These are phyloP conservation scores for Pyrrhosoma nymphula DNA, from an alignment of 2,888 invertebrate species.

Conservation along the genomic window DNA sequence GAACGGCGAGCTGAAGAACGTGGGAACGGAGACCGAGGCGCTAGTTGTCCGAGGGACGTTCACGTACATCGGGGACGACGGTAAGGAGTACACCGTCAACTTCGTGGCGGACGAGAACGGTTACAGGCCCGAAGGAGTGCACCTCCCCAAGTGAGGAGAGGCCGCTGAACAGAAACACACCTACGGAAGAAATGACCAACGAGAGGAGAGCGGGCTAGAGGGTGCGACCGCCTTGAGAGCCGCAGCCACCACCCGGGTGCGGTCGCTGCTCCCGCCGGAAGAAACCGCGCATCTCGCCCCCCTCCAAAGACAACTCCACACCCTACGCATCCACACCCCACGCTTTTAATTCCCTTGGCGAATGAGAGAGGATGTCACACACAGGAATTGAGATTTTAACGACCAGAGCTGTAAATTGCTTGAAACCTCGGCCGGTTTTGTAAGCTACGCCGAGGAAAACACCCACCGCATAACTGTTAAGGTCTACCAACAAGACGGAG, in stretches of 20 bases:
- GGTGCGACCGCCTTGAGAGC: not conserved
- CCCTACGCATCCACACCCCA: too few species aligned
- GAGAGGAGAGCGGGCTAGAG: not conserved
- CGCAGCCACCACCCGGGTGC: not conserved
- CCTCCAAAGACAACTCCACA: too few species aligned
- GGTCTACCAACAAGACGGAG: not conserved
- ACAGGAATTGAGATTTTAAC: too few species aligned
- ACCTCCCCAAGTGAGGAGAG: conserved; percentile 75
- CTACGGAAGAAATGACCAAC: not conserved
- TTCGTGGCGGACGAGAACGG: conserved; percentile 89
- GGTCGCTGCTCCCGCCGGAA: not conserved
- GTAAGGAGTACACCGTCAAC: conserved; percentile 81
- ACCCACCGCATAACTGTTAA: not conserved
- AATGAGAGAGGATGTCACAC: too few species aligned
- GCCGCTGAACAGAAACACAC: not conserved
- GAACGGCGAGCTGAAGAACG: conserved; percentile 85
- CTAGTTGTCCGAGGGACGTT: conserved; percentile 81
- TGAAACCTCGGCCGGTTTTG: not conserved
- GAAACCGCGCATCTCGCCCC: not conserved
- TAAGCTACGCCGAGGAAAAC: not conserved
- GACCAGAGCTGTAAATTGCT: not conserved
- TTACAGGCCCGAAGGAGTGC: conserved; percentile 77
- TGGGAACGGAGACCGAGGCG: conserved; percentile 84
- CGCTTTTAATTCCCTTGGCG: too few species aligned
- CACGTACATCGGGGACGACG: conserved; percentile 87